Base-by-base conservation (phyloP, 2,888 invertebrate genomes). In the Acanthosepion lycidas region DNA sequence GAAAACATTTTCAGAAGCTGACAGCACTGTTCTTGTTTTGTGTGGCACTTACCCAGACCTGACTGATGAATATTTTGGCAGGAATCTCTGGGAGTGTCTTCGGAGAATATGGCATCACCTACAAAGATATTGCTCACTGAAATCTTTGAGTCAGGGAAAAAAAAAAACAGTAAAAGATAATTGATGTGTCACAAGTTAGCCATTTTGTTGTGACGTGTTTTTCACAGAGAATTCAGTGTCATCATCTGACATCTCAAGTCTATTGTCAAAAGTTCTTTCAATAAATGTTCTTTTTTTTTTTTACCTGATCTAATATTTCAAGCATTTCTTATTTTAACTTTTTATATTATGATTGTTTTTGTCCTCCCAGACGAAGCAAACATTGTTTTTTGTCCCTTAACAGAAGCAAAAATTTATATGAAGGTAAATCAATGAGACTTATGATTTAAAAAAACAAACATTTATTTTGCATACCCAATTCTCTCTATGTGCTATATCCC, bases 181-280 rank as follows among this genome's bases (percentile, higher is more conserved):
- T 78, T n/a, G 78, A 78, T 78, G n/a, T 78, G 78, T 78, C n/a
- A 78, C 78, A 78, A n/a, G 78, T 78, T 18, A 33, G 78, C n/a
- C 78, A 78, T 78, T n/a, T 78, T 78, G n/a, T 78, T 78, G 78
- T 78, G 78, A 78, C 78, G 78, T 78, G 78, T 78, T 78, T 78
- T n/a, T 9, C n/a, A 33, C 15, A 12, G 12, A 5, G n/a, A 33
- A 18, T 78, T 78, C 78, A 78, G 15, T 78, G n/a, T 78, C 78
- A 78, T 78, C 78, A n/a, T 78, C 18, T 78, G 78, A 78, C 78
- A 78, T 33, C 12, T n/a, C 78, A 78, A 78, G 78, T 78, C 78
- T 78, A 78, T 15, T n/a, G 78, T 33, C n/a, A 78, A 78, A 78
- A n/a, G n/a, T 28, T 6, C 6, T 78, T 28, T 78, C 28, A 9